Evolutionary conservation across 2,113 vertebrate species (phyloP).

Genomic region (Hassar affinis): DNA sequence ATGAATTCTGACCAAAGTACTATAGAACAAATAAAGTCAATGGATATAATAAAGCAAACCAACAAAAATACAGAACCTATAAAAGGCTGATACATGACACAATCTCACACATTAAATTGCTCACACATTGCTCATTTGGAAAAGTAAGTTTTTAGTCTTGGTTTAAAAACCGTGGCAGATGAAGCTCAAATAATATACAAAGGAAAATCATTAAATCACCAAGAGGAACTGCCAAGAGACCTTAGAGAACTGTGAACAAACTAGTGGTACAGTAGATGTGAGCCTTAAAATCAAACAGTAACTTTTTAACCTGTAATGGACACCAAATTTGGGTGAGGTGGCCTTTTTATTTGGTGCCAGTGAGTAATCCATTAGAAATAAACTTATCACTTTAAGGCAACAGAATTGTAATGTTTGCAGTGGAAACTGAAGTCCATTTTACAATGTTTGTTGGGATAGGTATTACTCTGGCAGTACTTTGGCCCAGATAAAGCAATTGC

Average conservation of each 20-base stretch:
- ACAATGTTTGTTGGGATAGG: not conserved
- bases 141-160: not conserved
- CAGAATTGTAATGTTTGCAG: not conserved
- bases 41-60: not conserved
- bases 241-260: not conserved
- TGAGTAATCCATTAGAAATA: slow-evolving; percentile 4
- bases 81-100: not conserved
- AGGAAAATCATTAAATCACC: not conserved
- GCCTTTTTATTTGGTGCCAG: not conserved
- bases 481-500: not conserved
- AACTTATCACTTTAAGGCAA: not conserved
- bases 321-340: not conserved
- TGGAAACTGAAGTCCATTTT: not conserved
- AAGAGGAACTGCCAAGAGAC: not conserved
- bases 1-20: not conserved
- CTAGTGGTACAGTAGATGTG: not conserved
- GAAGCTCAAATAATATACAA: not conserved
- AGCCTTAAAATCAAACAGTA: not conserved
- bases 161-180: not conserved
- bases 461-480: no score
- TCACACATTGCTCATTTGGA: no score
- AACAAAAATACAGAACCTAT: not conserved
- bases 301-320: not conserved
- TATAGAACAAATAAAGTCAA: not conserved
- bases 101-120: not conserved